Conservation (phyloP, 2,888 invertebrate genomes). For the Macrostomum cliftonense region DNA sequence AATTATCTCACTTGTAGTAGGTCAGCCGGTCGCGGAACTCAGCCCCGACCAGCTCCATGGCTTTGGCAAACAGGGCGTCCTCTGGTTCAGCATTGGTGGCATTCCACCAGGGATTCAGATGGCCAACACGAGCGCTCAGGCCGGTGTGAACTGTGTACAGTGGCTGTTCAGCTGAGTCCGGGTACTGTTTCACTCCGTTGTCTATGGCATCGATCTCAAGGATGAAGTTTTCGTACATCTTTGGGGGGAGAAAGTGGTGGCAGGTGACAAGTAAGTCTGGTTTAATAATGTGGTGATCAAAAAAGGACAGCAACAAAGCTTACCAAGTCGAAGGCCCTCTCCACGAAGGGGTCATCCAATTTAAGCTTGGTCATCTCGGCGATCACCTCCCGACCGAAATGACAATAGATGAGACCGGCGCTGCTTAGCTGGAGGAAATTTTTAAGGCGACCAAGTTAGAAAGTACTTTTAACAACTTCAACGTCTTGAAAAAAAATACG, state of each 20-base stretch:
- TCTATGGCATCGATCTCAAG: constrained; percentile 88
- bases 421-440: constrained; percentile 71
- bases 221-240: constrained; percentile 64
- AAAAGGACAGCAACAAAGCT: not conserved
- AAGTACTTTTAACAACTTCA: too few relatives aligned
- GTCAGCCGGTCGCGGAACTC: constrained; percentile 56
- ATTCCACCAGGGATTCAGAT: constrained; percentile 66
- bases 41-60: constrained; percentile 54
- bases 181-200: constrained; percentile 55
- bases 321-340: too few relatives aligned
- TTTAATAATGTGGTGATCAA: not conserved
- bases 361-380: constrained; percentile 33
- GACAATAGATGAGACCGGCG: constrained; percentile 74
- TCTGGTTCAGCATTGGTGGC: constrained; percentile 42
- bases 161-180: too few relatives aligned
- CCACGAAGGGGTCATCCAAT: too few relatives aligned
- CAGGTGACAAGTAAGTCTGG: too few relatives aligned
- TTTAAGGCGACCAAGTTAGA: too few relatives aligned
- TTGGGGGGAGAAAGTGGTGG: not conserved
- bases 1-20: constrained; percentile 33
- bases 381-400: constrained; percentile 65
- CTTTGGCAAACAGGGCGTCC: constrained; percentile 30
- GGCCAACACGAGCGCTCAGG: constrained; percentile 54
- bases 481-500: too few relatives aligned
- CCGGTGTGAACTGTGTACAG: constrained; percentile 58